Base-by-base conservation (phyloP, 2,797 vertebrate genomes). In the Merluccius polli region DNA sequence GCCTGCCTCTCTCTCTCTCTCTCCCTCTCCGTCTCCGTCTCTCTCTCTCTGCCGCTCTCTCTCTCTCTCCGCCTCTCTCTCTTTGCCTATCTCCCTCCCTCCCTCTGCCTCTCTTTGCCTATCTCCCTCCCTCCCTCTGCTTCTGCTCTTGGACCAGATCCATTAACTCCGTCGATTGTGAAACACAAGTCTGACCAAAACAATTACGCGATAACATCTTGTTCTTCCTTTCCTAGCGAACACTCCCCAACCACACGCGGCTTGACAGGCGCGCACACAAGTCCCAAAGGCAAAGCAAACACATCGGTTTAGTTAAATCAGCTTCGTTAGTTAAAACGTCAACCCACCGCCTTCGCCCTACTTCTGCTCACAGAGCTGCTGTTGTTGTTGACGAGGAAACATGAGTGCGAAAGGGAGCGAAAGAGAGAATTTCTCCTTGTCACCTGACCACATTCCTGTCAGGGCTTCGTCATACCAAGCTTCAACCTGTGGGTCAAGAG, bases 361-460 rank as follows among this genome's bases (percentile, higher is more conserved):
- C n/a, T n/a, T 0, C 9, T 24, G 44, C 18, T 44, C 41, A 44
- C 41, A 44, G 15, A 44, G 12, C 38, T 48, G 41, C 18, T 38
- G n/a, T n/a, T 6, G 11, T 10, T 5, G 36, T 4, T 21, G 52
- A 15, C 18, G 11, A n/a, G 1, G n/a, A 24, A 21, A 27, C n/a
- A n/a, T 8, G 9, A 63, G 52, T 24, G 21, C 24, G 52, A 52
- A 18, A 44, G 15, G 18, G 18, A 63, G 9, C 11, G 59, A 24
- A 2, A 12, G 24, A 24, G 59, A 24, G 0, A 15, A 3, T 59
- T 63, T 63, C 59, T 63, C 59, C n/a, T 63, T n/a, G 3, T 69
- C 82, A 81, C 35, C 12, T 71, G 15, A 35, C 59, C 59, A 24
- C 41, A 21, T 36, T 29, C 31, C 31, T 83, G 83, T 86, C 85